These are phyloP conservation scores for Hafferia zeledoni DNA, from an alignment of 2,797 vertebrate species.

Conservation along the genomic window DNA sequence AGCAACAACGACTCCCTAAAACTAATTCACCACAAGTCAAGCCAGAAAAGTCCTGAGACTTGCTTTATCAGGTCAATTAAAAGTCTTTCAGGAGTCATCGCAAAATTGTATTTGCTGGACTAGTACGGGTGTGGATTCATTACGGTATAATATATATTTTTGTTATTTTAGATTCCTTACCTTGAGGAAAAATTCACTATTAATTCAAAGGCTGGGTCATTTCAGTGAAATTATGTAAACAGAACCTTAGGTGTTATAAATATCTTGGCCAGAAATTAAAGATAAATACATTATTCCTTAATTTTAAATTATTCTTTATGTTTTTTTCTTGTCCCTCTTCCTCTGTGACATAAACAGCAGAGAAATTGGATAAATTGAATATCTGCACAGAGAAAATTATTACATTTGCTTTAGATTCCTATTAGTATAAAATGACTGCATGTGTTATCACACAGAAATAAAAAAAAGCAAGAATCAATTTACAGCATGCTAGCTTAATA, in stretches of 20 bases:
- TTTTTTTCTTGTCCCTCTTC: background rate
- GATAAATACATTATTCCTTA: background rate
- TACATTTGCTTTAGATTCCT: background rate
- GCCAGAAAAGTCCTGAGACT: background rate
- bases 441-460: background rate
- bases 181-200: background rate
- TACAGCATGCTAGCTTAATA: background rate
- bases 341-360: background rate
- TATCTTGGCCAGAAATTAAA: background rate
- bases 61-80: background rate
- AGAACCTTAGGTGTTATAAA: background rate
- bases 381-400: background rate
- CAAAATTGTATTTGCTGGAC: background rate
- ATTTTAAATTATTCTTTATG: background rate
- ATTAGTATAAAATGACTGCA: background rate
- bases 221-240: background rate
- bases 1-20: background rate
- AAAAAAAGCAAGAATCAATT: background rate
- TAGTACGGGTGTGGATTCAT: rapidly evolving
- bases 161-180: background rate
- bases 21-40: background rate
- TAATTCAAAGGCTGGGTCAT: background rate
- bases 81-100: background rate
- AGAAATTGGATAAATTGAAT: background rate
- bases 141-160: background rate